Evolutionary conservation across 2,113 vertebrate species (phyloP).

Genomic region (Pluvialis apricaria): DNA sequence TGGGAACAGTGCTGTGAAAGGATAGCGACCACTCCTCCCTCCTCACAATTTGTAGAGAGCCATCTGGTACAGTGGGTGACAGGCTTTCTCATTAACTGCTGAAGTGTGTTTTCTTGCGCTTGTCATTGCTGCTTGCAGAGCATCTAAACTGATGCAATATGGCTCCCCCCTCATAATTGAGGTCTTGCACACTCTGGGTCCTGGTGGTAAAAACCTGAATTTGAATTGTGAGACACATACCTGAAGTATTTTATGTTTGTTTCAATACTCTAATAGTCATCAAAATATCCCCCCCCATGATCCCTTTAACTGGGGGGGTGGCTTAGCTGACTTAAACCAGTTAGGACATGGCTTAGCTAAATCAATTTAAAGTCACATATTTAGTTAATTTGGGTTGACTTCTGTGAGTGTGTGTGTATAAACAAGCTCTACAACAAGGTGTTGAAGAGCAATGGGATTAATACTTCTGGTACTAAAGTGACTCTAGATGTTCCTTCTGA

Average conservation of each 20-base stretch:
- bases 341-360: not conserved
- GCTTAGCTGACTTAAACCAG: not conserved
- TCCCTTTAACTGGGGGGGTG: not conserved
- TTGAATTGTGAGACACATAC: not conserved
- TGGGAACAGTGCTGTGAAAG: not conserved
- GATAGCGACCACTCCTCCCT: not conserved
- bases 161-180: not conserved
- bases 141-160: not conserved
- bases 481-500: not conserved
- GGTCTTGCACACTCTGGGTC: not conserved
- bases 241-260: not conserved
- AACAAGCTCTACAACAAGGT: not conserved
- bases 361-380: not conserved
- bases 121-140: not conserved
- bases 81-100: conserved; percentile 6
- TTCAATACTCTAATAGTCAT: not conserved
- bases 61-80: not conserved
- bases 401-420: not conserved
- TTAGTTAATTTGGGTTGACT: not conserved
- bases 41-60: not conserved
- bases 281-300: not conserved
- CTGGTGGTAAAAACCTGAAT: not conserved
- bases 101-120: not conserved
- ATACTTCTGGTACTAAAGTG: not conserved
- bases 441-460: not conserved